A percentile compares a stretch with the other conserved stretches of the same genome.
These are phyloP conservation scores for Tuberolachnus salignus DNA, from an alignment of 2,888 invertebrate genomes.

Conservation along the genomic window DNA sequence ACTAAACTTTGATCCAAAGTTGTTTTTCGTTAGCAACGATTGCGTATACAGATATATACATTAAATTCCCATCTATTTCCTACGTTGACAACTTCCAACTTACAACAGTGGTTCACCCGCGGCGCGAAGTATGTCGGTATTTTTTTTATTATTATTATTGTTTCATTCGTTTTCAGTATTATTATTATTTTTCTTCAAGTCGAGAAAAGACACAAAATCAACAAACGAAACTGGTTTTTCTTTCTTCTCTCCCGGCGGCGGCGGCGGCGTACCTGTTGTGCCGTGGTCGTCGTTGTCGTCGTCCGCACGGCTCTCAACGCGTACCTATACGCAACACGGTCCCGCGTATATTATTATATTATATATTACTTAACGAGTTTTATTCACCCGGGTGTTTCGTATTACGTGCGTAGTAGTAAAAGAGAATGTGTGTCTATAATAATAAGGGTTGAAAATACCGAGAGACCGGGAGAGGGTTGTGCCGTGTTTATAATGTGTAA, in stretches of 20 bases:
- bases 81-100: too few species aligned
- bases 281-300: too few species aligned
- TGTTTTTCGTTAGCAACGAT: too few species aligned
- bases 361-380: conserved; percentile 48
- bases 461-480: conserved; percentile 48
- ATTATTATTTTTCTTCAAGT: conserved; percentile 29
- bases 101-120: too few species aligned
- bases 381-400: conserved; percentile 41
- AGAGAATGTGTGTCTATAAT: conserved; percentile 15
- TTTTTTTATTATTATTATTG: too few species aligned
- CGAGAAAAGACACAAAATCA: conserved; percentile 41
- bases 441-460: conserved; percentile 44
- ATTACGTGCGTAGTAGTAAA: neutral
- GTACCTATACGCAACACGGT: neutral
- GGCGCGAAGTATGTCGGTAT: too few species aligned
- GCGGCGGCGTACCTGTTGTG: conserved; percentile 16
- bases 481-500: conserved; percentile 31
- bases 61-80: too few species aligned
- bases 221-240: conserved; percentile 45
- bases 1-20: too few species aligned
- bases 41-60: too few species aligned
- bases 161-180: conserved; percentile 29
- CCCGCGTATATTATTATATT: neutral
- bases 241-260: conserved; percentile 19
- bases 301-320: neutral